Evolutionary conservation across 2,797 vertebrate species (phyloP).

Genomic region (Eupleurogrammus muticus): DNA sequence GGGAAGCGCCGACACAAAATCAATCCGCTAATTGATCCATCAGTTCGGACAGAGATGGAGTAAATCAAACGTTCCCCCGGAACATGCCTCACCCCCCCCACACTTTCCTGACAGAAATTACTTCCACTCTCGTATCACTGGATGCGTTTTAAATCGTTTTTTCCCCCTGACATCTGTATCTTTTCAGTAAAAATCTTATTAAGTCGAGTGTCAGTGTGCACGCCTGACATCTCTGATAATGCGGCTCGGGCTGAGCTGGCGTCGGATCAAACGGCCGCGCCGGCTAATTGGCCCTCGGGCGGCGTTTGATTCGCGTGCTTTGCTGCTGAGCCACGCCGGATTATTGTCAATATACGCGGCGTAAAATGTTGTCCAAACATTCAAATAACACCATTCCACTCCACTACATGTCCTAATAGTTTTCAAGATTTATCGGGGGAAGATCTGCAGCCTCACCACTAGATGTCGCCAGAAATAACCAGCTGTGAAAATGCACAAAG

Average conservation of each 20-base stretch:
- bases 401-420: not conserved
- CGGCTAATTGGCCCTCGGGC: not conserved
- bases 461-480: no score
- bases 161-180: slow-evolving; percentile 21
- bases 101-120: not conserved
- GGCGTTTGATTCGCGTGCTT: not conserved
- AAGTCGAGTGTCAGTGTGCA: slow-evolving; percentile 4
- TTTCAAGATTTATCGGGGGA: not conserved
- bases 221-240: slow-evolving; percentile 3
- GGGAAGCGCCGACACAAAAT: slow-evolving; percentile 1
- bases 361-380: not conserved
- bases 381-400: not conserved
- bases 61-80: slow-evolving; percentile 8
- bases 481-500: no score
- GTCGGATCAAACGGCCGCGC: not conserved
- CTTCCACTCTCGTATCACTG: not conserved
- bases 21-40: slow-evolving; percentile 20
- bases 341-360: not conserved
- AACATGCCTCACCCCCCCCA: not conserved
- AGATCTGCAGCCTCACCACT: no score
- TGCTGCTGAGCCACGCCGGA: not conserved
- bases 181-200: slow-evolving; percentile 19
- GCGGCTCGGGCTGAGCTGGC: not conserved
- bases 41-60: slow-evolving; percentile 2
- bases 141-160: slow-evolving; percentile 18